Percentiles rank a stretch among this genome's conserved stretches.
Conservation (phyloP, 2,797 vertebrate genomes). For the Manis pentadactyla region DNA sequence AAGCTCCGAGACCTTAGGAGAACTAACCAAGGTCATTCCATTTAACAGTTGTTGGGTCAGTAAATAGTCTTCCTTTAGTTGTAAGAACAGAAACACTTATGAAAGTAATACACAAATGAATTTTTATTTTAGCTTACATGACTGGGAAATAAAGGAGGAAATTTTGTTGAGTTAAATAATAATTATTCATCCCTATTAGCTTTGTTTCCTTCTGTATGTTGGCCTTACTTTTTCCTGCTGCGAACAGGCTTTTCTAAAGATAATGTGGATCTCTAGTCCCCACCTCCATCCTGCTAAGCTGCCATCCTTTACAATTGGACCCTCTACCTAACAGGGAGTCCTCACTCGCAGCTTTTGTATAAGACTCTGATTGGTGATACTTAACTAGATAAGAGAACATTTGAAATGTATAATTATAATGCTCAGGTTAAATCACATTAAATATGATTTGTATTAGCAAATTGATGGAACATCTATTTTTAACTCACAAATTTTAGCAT, state of each 20-base stretch:
- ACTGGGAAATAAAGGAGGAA: background rate
- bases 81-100: background rate
- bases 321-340: background rate
- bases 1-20: background rate
- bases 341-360: background rate
- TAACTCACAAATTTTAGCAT: constrained; percentile 2
- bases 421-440: background rate
- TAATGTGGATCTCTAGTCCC: background rate
- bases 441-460: background rate
- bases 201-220: background rate
- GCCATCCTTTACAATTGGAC: background rate
- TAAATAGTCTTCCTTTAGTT: background rate
- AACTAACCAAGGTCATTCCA: background rate
- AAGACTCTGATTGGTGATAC: background rate
- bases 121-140: background rate
- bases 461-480: background rate
- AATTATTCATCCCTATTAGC: background rate
- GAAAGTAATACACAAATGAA: background rate
- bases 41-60: background rate
- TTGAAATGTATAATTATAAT: background rate
- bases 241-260: background rate
- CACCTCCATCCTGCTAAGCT: fast-evolving
- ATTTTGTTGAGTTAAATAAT: background rate
- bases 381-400: background rate
- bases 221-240: background rate